Conservation (phyloP, 2,888 invertebrate species). For the Heliconius hortense region DNA sequence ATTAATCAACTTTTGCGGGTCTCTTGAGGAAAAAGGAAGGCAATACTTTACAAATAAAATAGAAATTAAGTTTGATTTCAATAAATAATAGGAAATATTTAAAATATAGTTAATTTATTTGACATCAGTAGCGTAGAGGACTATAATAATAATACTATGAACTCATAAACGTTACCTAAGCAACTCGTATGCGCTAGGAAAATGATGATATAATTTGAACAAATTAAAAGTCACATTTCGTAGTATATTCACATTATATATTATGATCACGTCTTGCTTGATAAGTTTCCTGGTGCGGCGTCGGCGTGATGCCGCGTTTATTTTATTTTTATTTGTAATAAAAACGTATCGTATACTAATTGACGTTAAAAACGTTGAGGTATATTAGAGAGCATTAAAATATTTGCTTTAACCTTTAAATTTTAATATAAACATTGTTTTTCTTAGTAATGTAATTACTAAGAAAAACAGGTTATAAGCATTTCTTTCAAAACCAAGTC, state of each 20-base stretch:
- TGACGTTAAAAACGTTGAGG: too few relatives aligned
- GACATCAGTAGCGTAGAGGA: too few relatives aligned
- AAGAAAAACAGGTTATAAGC: neutral
- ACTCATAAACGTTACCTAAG: too few relatives aligned
- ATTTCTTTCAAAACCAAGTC: neutral
- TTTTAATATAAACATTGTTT: neutral
- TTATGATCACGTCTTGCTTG: neutral
- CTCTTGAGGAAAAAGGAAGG: too few relatives aligned
- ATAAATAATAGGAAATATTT: too few relatives aligned
- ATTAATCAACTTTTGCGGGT: too few relatives aligned
- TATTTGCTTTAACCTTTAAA: neutral
- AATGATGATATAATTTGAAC: neutral
- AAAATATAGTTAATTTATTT: too few relatives aligned
- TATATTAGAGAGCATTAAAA: too few relatives aligned
- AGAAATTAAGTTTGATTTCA: too few relatives aligned
- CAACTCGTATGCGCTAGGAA: neutral
- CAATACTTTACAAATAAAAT: too few relatives aligned
- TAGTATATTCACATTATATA: conserved; percentile 1
- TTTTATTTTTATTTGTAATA: neutral
- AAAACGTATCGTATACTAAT: neutral
- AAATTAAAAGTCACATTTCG: conserved; percentile 2
- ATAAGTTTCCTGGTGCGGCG: conserved; percentile 12
- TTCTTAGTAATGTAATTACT: neutral
- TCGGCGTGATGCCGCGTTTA: neutral
- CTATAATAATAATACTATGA: too few relatives aligned